Percentiles rank a stretch among this genome's conserved stretches.
These are phyloP conservation scores for Helogale parvula DNA, from an alignment of 2,113 vertebrate genomes.

Conservation along the genomic window DNA sequence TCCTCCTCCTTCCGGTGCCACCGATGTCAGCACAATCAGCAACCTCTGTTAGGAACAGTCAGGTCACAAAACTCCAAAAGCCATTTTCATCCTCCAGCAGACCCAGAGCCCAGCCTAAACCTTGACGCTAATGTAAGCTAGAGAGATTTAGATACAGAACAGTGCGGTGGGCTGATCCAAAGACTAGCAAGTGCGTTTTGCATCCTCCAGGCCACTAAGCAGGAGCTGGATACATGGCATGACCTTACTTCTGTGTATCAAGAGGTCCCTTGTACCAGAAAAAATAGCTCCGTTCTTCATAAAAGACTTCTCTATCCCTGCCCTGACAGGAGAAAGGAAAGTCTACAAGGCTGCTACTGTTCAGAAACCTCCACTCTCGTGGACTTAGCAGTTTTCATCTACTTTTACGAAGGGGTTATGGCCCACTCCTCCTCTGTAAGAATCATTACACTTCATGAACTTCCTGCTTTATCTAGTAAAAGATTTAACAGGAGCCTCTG, in stretches of 20 bases:
- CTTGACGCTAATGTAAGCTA: not conserved
- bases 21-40: not conserved
- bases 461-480: not conserved
- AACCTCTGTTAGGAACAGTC: not conserved
- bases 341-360: not conserved
- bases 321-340: not conserved
- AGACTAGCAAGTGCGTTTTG: rapidly evolving
- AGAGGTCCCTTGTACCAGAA: not conserved
- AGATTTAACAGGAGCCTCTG: not conserved
- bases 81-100: not conserved
- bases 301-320: not conserved
- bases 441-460: not conserved
- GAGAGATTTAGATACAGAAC: not conserved
- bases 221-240: too few species aligned
- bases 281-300: not conserved
- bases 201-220: not conserved
- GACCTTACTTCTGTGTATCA: not conserved
- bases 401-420: not conserved
- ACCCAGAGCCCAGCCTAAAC: not conserved
- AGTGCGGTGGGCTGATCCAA: not conserved
- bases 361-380: not conserved
- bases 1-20: rapidly evolving
- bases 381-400: not conserved
- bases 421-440: not conserved
- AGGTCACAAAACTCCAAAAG: not conserved